Percentiles rank a stretch among this genome's conserved stretches.
Evolutionary conservation across 2,797 vertebrate genomes (phyloP).

Genomic region (Tarsius wallacei): DNA sequence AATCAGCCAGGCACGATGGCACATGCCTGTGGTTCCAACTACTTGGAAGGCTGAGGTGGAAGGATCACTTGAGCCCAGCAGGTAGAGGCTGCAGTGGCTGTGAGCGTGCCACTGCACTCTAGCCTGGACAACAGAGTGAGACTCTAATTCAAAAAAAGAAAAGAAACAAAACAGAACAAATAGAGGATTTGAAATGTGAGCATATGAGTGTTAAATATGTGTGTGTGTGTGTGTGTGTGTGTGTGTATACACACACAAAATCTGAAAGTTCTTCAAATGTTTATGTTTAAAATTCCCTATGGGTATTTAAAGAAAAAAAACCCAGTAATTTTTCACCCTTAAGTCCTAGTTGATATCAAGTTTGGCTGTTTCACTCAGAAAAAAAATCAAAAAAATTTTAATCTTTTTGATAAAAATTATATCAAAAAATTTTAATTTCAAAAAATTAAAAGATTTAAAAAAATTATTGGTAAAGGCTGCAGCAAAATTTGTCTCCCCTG

Average conservation of each 20-base stretch:
- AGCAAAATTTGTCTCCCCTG: conserved; percentile 42
- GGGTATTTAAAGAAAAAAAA: background rate
- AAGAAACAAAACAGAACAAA: background rate
- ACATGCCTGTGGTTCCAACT: too few relatives aligned
- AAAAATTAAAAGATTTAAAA: conserved; percentile 45
- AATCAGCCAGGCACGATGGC: too few relatives aligned
- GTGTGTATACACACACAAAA: background rate
- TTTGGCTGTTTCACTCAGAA: conserved; percentile 1
- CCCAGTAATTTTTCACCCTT: background rate
- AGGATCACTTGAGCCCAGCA: too few relatives aligned
- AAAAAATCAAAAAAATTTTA: background rate
- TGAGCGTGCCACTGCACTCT: too few relatives aligned
- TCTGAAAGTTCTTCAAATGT: conserved; percentile 57
- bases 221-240: too few relatives aligned
- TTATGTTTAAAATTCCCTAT: conserved; percentile 25
- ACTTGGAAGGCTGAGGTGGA: too few relatives aligned
- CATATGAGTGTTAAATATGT: too few relatives aligned
- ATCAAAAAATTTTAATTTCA: too few relatives aligned
- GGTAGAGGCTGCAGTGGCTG: too few relatives aligned
- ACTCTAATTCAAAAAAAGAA: too few relatives aligned
- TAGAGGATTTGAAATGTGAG: background rate
- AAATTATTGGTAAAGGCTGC: conserved; percentile 27
- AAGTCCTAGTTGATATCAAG: conserved; percentile 48
- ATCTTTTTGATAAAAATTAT: too few relatives aligned
- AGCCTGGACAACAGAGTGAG: too few relatives aligned